Percentiles rank a stretch among this genome's conserved stretches.
Conservation (phyloP, 1,140 invertebrate species). For the Galendromus occidentalis region DNA sequence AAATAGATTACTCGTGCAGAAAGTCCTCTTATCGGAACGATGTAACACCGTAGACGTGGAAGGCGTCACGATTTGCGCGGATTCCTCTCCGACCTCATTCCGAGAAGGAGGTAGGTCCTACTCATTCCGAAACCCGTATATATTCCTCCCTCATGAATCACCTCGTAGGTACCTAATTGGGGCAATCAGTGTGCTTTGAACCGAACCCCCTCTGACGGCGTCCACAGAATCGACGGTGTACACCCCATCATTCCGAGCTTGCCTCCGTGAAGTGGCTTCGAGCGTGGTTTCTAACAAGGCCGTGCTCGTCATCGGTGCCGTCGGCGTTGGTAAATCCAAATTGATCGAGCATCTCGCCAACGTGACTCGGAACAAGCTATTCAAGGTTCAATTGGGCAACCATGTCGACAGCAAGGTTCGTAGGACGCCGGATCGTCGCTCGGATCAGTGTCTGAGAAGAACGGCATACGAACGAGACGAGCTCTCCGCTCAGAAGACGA, state of each 20-base stretch:
- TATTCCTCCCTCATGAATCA: background rate
- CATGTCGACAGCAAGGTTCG: slow-evolving; percentile 77
- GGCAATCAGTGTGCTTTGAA: background rate
- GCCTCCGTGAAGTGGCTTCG: background rate
- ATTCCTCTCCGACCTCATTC: background rate
- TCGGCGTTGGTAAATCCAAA: slow-evolving; percentile 84
- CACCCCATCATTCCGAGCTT: background rate
- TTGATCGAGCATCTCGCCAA: slow-evolving; percentile 67
- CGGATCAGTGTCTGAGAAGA: too few relatives aligned
- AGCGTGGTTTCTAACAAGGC: slow-evolving; percentile 50
- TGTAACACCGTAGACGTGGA: slow-evolving; percentile 8
- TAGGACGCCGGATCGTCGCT: too few relatives aligned
- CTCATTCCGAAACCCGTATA: background rate
- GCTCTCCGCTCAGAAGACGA: too few relatives aligned
- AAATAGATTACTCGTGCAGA: background rate
- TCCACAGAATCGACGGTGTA: background rate
- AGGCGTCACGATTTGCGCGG: background rate
- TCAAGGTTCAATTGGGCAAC: slow-evolving; percentile 83
- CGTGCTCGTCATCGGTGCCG: slow-evolving; percentile 64
- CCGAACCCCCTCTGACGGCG: background rate
- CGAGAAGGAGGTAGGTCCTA: background rate
- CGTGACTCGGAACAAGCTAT: slow-evolving; percentile 42
- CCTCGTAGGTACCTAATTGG: background rate
- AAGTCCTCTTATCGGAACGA: background rate
- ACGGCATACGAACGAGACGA: too few relatives aligned